Percentiles rank a stretch among this genome's conserved stretches.
Conservation (phyloP, 2,797 vertebrate species). For the Cyclopterus lumpus region DNA sequence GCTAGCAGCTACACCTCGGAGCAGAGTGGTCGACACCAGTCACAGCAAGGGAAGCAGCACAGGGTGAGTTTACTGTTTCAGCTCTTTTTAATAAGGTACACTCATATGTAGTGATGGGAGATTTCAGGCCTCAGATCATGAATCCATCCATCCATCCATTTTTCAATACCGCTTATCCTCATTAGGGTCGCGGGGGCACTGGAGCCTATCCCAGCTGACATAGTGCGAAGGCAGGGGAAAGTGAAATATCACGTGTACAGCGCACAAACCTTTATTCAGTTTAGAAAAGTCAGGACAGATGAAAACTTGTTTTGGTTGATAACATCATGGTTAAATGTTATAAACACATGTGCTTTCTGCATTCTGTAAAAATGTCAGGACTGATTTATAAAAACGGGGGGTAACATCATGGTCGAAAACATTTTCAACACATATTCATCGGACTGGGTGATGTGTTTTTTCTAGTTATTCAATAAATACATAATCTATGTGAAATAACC, state of each 20-base stretch:
- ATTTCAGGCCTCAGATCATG: not conserved
- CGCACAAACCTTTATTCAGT: not conserved
- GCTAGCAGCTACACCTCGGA: conserved; percentile 72
- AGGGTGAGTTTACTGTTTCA: conserved; percentile 60
- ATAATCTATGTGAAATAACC: not conserved
- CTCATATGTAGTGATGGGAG: not conserved
- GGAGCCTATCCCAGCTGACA: too few relatives aligned
- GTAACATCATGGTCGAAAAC: not conserved
- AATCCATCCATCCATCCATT: too few relatives aligned
- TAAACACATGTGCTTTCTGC: not conserved
- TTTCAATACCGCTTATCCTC: too few relatives aligned
- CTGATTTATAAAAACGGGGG: not conserved
- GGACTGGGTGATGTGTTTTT: not conserved
- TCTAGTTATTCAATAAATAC: not conserved
- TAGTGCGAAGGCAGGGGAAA: too few relatives aligned
- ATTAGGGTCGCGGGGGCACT: too few relatives aligned
- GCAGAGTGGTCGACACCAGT: conserved; percentile 60
- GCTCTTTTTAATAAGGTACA: not conserved
- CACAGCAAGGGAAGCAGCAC: conserved; percentile 34
- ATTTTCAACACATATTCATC: not conserved
- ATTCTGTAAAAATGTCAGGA: not conserved
- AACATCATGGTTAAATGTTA: not conserved
- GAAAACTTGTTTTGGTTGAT: not conserved
- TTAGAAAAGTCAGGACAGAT: not conserved
- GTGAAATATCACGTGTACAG: not conserved